Percentiles rank a stretch among this genome's conserved stretches.
Evolutionary conservation across 2,888 invertebrate species (phyloP).

Genomic region (Germaria angustata): DNA sequence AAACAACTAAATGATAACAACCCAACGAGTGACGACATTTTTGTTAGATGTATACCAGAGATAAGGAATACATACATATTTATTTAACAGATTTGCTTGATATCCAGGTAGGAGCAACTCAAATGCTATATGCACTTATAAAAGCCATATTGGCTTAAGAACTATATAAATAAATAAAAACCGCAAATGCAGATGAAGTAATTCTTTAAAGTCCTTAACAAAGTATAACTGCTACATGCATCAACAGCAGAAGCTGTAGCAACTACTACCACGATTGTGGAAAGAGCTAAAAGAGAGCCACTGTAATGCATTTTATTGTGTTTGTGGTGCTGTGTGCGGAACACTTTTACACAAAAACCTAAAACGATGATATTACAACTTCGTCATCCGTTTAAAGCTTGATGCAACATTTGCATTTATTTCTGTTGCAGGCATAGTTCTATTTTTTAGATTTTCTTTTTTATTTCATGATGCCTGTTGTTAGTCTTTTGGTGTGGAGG

Average conservation of each 20-base stretch:
- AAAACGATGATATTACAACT: constrained; percentile 59
- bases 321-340: background rate
- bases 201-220: constrained; percentile 15
- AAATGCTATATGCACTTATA: constrained; percentile 3
- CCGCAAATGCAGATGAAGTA: constrained; percentile 33
- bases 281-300: constrained; percentile 20
- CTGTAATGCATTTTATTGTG: constrained; percentile 13
- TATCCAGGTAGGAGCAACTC: constrained; percentile 15
- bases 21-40: constrained; percentile 64
- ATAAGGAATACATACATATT: constrained; percentile 58
- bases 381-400: constrained; percentile 62
- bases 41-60: constrained; percentile 49
- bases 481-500: constrained; percentile 11
- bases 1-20: constrained; percentile 51
- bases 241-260: background rate
- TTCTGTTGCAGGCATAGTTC: constrained; percentile 26
- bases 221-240: constrained; percentile 7
- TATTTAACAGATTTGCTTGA: constrained; percentile 42
- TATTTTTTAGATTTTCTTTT: background rate
- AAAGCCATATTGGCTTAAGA: constrained; percentile 12
- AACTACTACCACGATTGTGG: background rate
- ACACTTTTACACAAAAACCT: background rate
- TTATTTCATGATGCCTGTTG: background rate
- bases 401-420: constrained; percentile 62
- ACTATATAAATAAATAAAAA: no score